A percentile compares a stretch with the other conserved stretches of the same genome.
Conservation (phyloP, 1,140 invertebrate genomes). For the Bombus balteatus region DNA sequence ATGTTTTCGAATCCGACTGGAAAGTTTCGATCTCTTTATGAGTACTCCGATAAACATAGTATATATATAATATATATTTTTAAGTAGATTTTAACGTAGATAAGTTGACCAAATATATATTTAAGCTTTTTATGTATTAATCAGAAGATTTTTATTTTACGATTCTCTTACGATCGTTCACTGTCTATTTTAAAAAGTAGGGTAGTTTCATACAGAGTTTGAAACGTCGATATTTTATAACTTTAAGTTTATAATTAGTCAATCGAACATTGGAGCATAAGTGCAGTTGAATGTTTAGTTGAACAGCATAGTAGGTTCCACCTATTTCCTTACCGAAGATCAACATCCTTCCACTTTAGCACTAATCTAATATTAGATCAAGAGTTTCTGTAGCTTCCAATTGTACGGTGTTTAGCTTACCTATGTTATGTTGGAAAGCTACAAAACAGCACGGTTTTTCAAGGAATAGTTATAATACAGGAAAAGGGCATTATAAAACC, state of each 20-base stretch:
- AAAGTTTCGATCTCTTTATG: not conserved
- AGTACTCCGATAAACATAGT: too few species aligned
- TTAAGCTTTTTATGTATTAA: not conserved
- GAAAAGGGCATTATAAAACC: not conserved
- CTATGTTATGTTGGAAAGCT: not conserved
- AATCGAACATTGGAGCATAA: not conserved
- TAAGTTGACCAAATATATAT: too few species aligned
- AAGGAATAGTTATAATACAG: too few species aligned
- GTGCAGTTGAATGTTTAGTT: not conserved
- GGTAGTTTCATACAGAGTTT: not conserved
- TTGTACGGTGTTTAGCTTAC: slow-evolving; percentile 3
- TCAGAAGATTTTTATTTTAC: not conserved
- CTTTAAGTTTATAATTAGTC: not conserved
- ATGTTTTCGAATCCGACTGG: not conserved
- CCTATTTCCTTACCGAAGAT: not conserved
- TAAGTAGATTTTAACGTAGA: too few species aligned
- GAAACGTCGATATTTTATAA: not conserved
- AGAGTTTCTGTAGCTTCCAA: not conserved
- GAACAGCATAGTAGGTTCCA: not conserved
- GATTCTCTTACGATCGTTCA: not conserved
- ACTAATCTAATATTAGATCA: slow-evolving; percentile 13
- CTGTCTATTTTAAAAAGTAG: not conserved
- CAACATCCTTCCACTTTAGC: slow-evolving; percentile 2
- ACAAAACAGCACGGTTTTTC: not conserved
- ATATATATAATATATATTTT: too few species aligned